Conservation (phyloP, 1,140 invertebrate species). For the Cotesia glomerata region DNA sequence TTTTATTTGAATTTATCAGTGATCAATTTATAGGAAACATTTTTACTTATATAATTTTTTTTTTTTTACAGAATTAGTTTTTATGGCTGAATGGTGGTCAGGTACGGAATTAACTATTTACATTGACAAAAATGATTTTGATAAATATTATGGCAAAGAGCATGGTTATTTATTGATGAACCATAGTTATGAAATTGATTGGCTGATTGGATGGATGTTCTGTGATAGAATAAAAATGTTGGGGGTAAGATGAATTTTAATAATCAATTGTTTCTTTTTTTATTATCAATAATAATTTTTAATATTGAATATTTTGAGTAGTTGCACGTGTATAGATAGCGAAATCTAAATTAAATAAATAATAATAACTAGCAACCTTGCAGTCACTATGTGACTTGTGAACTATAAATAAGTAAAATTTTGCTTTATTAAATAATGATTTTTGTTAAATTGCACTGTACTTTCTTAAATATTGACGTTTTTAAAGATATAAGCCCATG, state of each 20-base stretch:
- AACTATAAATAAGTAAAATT: too few species aligned
- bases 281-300: too few species aligned
- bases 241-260: constrained; percentile 68
- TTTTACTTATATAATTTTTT: constrained; percentile 1
- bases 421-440: too few species aligned
- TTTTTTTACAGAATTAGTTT: constrained; percentile 81
- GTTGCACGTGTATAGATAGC: too few species aligned
- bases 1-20: too few species aligned
- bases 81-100: constrained; percentile 93
- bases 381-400: too few species aligned
- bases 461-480: too few species aligned
- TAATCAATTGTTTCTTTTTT: constrained; percentile 10
- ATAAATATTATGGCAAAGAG: constrained; percentile 84
- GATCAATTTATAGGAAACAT: not conserved
- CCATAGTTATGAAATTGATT: constrained; percentile 95
- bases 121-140: constrained; percentile 78
- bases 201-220: constrained; percentile 89
- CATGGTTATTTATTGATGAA: constrained; percentile 93
- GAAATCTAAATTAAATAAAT: too few species aligned
- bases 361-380: too few species aligned
- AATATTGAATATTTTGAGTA: too few species aligned
- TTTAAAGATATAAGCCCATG: too few species aligned
- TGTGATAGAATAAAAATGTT: constrained; percentile 78
- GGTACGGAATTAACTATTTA: constrained; percentile 76
- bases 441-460: too few species aligned